These are phyloP conservation scores for Reticulitermes speratus DNA, from an alignment of 1,140 invertebrate genomes.

Conservation along the genomic window DNA sequence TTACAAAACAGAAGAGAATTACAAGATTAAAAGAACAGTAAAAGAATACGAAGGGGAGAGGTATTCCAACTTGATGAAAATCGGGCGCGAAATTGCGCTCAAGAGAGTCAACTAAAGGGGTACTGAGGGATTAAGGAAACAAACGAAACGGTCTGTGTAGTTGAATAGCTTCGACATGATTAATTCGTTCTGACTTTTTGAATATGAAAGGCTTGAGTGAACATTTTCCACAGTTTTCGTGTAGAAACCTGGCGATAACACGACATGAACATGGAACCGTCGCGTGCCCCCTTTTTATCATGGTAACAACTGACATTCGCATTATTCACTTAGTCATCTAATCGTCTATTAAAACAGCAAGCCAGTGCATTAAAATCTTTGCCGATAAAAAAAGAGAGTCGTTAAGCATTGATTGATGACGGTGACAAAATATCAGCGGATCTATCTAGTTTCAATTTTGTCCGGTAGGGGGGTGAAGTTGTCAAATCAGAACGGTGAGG, in stretches of 20 bases:
- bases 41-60: not conserved
- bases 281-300: not conserved
- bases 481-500: too few relatives aligned
- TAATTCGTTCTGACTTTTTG: constrained; percentile 16
- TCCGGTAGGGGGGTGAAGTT: not conserved
- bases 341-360: constrained; percentile 1
- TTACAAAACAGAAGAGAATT: not conserved
- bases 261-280: not conserved
- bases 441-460: not conserved
- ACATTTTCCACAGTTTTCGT: not conserved
- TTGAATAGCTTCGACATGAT: not conserved
- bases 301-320: not conserved
- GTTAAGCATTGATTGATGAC: constrained; percentile 9
- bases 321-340: not conserved
- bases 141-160: too few relatives aligned
- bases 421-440: not conserved
- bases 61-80: not conserved
- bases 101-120: not conserved
- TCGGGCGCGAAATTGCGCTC: not conserved
- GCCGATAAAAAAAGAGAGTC: not conserved
- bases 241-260: not conserved
- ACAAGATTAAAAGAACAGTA: not conserved
- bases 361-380: too few relatives aligned
- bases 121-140: not conserved
- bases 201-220: constrained; percentile 2